phyloP scores from a whole-genome alignment of 2,888 invertebrate species.

The Yponomeuta cagnagella region DNA sequence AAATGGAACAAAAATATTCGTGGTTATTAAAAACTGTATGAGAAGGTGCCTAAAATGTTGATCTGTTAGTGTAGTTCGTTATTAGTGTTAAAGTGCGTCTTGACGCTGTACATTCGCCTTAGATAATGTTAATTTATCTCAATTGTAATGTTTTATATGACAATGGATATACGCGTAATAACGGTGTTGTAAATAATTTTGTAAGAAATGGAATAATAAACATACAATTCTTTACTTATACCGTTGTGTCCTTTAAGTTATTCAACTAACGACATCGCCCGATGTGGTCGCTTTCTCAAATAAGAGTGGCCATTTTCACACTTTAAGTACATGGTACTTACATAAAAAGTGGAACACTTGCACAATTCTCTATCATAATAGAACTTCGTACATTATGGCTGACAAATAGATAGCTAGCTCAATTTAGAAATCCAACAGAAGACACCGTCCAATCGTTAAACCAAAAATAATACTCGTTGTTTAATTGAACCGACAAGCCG shows the following conservation, averaged over 20 bases:
- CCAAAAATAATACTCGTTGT: not conserved
- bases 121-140: conserved; percentile 61
- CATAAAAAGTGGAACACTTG: not conserved
- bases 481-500: not conserved
- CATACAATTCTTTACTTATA: conserved; percentile 69
- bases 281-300: not conserved
- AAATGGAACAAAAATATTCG: too few species aligned
- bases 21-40: conserved; percentile 24
- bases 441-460: not conserved
- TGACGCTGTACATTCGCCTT: conserved; percentile 60
- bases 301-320: not conserved
- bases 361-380: not conserved
- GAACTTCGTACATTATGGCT: not conserved
- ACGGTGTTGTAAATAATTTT: conserved; percentile 72
- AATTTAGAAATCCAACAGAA: not conserved
- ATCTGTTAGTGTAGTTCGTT: conserved; percentile 51
- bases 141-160: conserved; percentile 68
- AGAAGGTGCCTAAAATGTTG: conserved; percentile 55
- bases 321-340: not conserved
- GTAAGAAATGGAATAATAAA: conserved; percentile 46
- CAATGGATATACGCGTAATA: conserved; percentile 63
- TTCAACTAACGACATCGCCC: not conserved
- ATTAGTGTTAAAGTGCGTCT: conserved; percentile 35
- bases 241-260: conserved; percentile 36
- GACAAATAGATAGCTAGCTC: not conserved